These are phyloP conservation scores for Aricia agestis DNA, from an alignment of 1,140 invertebrate species.

Conservation along the genomic window DNA sequence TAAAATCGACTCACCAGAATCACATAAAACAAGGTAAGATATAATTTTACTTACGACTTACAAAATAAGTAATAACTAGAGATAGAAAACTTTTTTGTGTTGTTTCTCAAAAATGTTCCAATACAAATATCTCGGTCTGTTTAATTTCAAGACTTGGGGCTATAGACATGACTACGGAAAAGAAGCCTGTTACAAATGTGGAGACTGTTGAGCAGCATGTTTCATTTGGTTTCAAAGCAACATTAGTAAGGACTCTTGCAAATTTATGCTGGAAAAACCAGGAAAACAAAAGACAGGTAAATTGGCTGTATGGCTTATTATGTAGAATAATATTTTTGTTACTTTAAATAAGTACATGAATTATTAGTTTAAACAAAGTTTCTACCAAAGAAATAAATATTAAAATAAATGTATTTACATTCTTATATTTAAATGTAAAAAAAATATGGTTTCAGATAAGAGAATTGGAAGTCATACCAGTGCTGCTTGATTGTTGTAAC, in stretches of 20 bases:
- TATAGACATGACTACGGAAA: constrained; percentile 59
- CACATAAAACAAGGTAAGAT: constrained; percentile 55
- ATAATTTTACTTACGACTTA: constrained; percentile 29
- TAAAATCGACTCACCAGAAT: constrained; percentile 73
- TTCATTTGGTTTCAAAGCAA: constrained; percentile 84
- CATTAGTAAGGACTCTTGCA: constrained; percentile 82
- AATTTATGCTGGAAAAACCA: constrained; percentile 82
- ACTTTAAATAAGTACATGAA: no score
- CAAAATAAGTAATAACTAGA: not conserved
- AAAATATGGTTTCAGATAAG: constrained; percentile 64
- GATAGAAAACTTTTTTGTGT: not conserved
- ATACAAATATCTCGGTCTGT: not conserved
- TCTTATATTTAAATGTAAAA: no score
- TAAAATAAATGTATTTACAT: no score
- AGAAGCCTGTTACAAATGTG: constrained; percentile 55
- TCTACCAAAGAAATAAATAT: no score
- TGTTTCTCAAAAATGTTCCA: not conserved
- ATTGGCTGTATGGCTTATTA: not conserved
- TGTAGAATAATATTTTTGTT: no score
- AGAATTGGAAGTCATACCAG: constrained; percentile 82
- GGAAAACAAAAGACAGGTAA: constrained; percentile 82
- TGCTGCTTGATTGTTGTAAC: constrained; percentile 87
- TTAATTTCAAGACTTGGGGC: constrained; percentile 54
- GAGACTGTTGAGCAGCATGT: constrained; percentile 71
- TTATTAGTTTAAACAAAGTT: no score